These are phyloP conservation scores for Mormoops blainvillei DNA, from an alignment of 2,113 vertebrate genomes.

Conservation along the genomic window DNA sequence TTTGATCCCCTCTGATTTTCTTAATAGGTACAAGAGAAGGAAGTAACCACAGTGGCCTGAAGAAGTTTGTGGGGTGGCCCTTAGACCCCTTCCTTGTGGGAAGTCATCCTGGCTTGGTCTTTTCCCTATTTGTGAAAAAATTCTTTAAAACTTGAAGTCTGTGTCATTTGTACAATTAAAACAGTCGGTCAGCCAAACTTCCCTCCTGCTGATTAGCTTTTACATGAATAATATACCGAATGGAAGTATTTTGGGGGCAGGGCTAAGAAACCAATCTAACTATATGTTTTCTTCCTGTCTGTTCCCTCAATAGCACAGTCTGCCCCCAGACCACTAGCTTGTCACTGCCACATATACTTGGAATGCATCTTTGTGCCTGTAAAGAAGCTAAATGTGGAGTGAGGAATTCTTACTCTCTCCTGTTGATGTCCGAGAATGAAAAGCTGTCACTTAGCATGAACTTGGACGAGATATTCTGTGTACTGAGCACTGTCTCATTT, in stretches of 20 bases:
- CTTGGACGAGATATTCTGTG: neutral
- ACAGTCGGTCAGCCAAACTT: neutral
- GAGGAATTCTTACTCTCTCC: neutral
- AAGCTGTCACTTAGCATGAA: neutral
- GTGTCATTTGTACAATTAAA: slow-evolving; percentile 11
- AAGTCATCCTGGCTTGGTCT: slow-evolving; percentile 37
- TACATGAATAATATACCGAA: neutral
- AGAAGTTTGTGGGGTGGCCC: neutral
- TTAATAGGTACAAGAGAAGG: slow-evolving; percentile 81
- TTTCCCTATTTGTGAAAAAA: neutral
- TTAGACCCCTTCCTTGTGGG: slow-evolving; percentile 42
- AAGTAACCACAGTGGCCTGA: slow-evolving; percentile 65
- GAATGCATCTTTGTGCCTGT: neutral
- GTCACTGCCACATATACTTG: neutral
- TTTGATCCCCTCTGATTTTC: neutral
- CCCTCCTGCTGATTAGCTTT: neutral
- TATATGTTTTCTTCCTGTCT: neutral
- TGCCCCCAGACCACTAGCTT: accelerated
- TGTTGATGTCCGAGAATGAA: neutral
- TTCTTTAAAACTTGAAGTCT: neutral
- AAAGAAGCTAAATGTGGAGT: neutral
- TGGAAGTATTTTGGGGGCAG: neutral
- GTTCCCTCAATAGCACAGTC: neutral
- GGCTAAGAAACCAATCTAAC: neutral
- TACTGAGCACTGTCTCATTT: neutral